Conservation (phyloP, 2,888 invertebrate species). For the Lamellibrachia columna region DNA sequence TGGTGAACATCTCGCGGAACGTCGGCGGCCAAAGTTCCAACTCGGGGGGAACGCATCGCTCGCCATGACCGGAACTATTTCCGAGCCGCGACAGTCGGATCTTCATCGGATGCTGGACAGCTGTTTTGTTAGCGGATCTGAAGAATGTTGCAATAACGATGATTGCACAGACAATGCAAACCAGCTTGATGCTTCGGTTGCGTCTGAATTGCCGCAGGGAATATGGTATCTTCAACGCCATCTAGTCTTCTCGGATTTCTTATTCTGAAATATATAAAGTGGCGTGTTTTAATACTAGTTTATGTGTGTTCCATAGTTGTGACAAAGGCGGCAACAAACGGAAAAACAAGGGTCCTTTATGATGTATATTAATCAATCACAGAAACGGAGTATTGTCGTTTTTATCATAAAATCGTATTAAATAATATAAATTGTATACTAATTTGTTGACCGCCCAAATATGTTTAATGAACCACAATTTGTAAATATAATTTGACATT, state of each 20-base stretch:
- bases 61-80: background rate
- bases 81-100: background rate
- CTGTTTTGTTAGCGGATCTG: background rate
- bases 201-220: background rate
- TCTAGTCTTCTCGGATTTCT: background rate
- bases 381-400: too few relatives aligned
- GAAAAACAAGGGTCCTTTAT: too few relatives aligned
- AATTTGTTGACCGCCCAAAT: too few relatives aligned
- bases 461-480: too few relatives aligned
- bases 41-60: slow-evolving; percentile 73
- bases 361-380: too few relatives aligned
- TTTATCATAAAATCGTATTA: too few relatives aligned
- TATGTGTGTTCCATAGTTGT: background rate
- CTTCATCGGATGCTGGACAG: background rate
- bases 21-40: slow-evolving; percentile 77
- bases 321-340: background rate
- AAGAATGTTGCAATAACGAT: background rate
- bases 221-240: background rate
- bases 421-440: too few relatives aligned
- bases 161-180: background rate
- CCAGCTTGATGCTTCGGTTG: background rate
- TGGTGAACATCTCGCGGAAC: slow-evolving; percentile 77
- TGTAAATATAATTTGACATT: too few relatives aligned
- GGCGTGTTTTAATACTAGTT: background rate
- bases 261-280: background rate